Evolutionary conservation across 1,140 invertebrate genomes (phyloP), one percentile per base, ranked within the genome.

Genomic region (Drosophila leontia): DNA sequence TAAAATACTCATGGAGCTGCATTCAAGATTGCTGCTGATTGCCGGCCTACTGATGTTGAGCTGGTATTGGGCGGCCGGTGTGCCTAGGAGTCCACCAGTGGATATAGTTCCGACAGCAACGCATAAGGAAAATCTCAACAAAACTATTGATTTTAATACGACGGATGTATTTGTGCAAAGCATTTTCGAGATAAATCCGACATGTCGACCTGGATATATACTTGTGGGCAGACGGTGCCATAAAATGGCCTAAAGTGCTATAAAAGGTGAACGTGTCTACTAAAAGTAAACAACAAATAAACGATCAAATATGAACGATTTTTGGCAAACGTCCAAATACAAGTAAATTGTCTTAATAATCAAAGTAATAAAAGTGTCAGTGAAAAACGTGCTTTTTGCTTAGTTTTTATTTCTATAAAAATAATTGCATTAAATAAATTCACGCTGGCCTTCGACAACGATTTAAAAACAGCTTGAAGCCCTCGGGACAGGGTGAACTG

Each of bases 31-130:
- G 5, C n/a, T 72, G 3, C n/a, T 74, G 12, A 51, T 74, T 15
- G 13, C 15, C 4, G 37, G 53, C 34, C 53, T 72, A 23, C 9
- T 72, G 11, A 60, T 74, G 68, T 32, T 74, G 23, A 72, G 45
- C 32, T 72, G 70, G 68, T 39, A 74, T 15, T 51, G 55, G 64
- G 34, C 23, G 7, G 3, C 13, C 12, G 7, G 44, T 53, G 32
- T 51, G 44, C 53, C 53, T 12, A 35, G 35, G n/a, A 72, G 9
- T n/a, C 32, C 13, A 2, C 19, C 19, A 5, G 6, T 26, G 34
- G 11, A 1, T 15, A 7, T 12, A n/a, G 17, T 7, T 41, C 11
- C 26, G 7, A 13, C 11, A 32, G 7, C 9, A n/a, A n/a, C 3
- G n/a, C 12, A 44, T 26, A 15, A 9, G 15, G 7, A 12, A 29